Evolutionary conservation across 2,888 invertebrate species (phyloP), one percentile per base, ranked within the genome.

Genomic region (Drosophila siamana): DNA sequence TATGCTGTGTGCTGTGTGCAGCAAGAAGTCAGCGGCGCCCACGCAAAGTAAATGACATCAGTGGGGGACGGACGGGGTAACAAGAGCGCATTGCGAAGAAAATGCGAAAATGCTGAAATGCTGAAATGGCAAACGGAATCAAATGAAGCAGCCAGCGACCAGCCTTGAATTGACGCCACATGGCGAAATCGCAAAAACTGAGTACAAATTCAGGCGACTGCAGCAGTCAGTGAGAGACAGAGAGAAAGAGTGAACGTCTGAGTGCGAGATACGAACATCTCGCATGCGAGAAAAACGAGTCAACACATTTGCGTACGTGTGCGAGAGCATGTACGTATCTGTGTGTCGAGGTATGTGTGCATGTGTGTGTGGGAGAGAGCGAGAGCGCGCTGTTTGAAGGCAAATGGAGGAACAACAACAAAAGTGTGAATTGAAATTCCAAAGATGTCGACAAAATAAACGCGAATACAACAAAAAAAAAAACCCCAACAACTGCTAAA

Each of bases 361-460:
- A 7, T 41, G 36, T 30, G 59, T 15, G 59, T 41, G 50, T 8
- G 13, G 4, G 55, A 43, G 52, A 33, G 43, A 33, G 66, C 4
- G 54, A 30, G 65, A 47, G 54, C 61, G 50, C 57, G 47, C 54
- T 64, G 50, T 55, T 46, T 56, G 61, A 68, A 71, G 54, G 63
- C 77, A 60, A 76, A 65, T 66, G 48, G 48, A 16, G 52, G 69
- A 68, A 77, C 82, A 84, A 86, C 83, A 80, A 82, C 78, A 85
- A 88, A 86, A 85, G 86, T 90, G 90, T 89, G 87, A 88, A 88
- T 89, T 90, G 83, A 89, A 90, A 90, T 90, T 90, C 87, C 88
- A 80, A 88, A 89, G 88, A 86, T 86, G 88, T 90, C 89, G 88
- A 88, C 83, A 79, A 88, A 81, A 79, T 74, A 87, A 88, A 85